Conservation (phyloP, 2,797 vertebrate species). For the Gambelia wislizenii region DNA sequence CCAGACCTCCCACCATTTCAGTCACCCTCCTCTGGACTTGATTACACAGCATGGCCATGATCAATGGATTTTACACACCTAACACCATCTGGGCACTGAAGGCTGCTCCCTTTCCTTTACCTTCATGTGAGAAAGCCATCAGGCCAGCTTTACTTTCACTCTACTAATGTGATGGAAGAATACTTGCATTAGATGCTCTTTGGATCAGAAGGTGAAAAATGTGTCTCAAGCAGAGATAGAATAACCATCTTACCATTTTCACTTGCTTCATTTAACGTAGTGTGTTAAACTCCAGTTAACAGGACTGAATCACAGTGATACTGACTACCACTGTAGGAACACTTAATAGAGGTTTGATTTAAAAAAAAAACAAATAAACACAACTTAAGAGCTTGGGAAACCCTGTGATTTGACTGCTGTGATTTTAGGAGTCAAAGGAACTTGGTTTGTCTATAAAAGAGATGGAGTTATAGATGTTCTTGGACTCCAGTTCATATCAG, state of each 20-base stretch:
- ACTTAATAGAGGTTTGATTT: not conserved
- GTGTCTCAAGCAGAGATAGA: not conserved
- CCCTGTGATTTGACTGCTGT: not conserved
- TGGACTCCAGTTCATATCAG: not conserved
- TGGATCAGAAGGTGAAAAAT: not conserved
- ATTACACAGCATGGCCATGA: slow-evolving; percentile 54
- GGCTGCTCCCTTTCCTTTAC: not conserved
- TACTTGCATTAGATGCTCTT: not conserved
- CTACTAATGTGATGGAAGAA: not conserved
- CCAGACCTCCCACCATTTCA: too few relatives aligned
- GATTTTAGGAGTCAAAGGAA: not conserved
- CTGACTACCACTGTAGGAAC: too few relatives aligned
- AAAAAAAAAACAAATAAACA: too few relatives aligned
- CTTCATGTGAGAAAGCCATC: not conserved
- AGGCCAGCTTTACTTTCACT: not conserved
- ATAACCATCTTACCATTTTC: not conserved
- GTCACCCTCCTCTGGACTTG: too few relatives aligned
- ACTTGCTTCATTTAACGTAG: not conserved
- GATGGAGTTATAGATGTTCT: not conserved
- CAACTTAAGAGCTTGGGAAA: not conserved
- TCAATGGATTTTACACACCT: slow-evolving; percentile 40
- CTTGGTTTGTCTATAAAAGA: not conserved
- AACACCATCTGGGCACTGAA: not conserved
- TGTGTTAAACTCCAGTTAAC: not conserved
- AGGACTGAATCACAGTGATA: not conserved